phyloP scores from a whole-genome alignment of 2,113 vertebrate genomes.

The Aythya baeri region DNA sequence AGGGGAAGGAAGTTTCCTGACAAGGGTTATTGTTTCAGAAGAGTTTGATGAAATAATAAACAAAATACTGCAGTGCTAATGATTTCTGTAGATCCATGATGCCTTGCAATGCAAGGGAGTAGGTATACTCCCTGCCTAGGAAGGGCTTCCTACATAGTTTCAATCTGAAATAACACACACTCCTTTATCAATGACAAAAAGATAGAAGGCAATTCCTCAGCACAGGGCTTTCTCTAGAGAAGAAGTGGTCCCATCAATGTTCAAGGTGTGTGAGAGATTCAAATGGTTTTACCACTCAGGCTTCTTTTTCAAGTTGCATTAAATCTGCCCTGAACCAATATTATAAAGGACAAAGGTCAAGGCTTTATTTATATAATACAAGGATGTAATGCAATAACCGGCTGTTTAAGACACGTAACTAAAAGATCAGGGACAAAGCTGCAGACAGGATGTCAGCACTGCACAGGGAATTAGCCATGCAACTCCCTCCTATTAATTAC shows the following conservation, averaged over 20 bases:
- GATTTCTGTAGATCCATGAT: not conserved
- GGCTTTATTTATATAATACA: slow-evolving; percentile 56
- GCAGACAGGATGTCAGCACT: slow-evolving; percentile 56
- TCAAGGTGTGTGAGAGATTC: not conserved
- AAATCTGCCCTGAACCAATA: slow-evolving; percentile 18
- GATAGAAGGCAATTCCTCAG: slow-evolving; percentile 3
- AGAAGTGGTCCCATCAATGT: not conserved
- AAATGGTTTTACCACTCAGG: not conserved
- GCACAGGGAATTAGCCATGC: slow-evolving; percentile 46
- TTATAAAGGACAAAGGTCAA: slow-evolving; percentile 38
- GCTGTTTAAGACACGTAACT: slow-evolving; percentile 50
- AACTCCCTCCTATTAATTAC: slow-evolving; percentile 50
- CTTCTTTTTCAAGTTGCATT: slow-evolving; percentile 22
- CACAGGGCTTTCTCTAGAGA: not conserved
- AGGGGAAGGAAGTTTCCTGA: not conserved
- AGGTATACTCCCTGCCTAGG: not conserved
- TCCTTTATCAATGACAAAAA: slow-evolving; percentile 39
- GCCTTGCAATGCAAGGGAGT: slow-evolving; percentile 43
- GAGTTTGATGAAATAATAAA: slow-evolving; percentile 51
- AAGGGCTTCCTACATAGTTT: slow-evolving; percentile 38
- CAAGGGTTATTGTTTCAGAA: slow-evolving; percentile 17
- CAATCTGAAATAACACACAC: not conserved
- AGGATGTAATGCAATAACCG: slow-evolving; percentile 67
- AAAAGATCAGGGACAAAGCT: slow-evolving; percentile 43
- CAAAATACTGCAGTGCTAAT: slow-evolving; percentile 10